phyloP scores from a whole-genome alignment of 2,113 vertebrate species.

The Scalopus aquaticus region DNA sequence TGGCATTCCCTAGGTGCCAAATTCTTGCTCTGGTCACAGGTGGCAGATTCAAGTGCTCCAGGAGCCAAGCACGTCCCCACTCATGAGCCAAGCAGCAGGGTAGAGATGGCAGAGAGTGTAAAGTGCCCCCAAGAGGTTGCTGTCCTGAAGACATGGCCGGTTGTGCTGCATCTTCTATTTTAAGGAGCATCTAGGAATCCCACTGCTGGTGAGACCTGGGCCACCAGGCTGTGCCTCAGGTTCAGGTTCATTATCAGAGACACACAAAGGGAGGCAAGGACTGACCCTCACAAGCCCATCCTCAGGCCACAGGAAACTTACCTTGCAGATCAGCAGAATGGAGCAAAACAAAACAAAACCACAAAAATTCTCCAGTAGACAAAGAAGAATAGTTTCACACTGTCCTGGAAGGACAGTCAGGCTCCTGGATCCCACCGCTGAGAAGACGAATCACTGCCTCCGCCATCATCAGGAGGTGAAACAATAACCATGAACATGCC shows the following conservation, averaged over 20 bases:
- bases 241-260: constrained; percentile 26
- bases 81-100: not conserved
- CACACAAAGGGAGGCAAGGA: not conserved
- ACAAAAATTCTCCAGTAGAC: not conserved
- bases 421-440: not conserved
- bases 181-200: not conserved
- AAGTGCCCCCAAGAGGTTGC: not conserved
- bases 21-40: not conserved
- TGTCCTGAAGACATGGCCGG: not conserved
- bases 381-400: not conserved
- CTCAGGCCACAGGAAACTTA: not conserved
- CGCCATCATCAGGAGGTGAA: not conserved
- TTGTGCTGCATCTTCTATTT: not conserved
- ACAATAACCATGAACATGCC: not conserved
- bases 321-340: not conserved
- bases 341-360: not conserved
- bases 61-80: not conserved
- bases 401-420: not conserved
- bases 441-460: not conserved
- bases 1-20: not conserved
- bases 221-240: not conserved
- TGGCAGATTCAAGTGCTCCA: not conserved
- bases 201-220: not conserved
- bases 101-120: not conserved
- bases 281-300: not conserved